Evolutionary conservation across 1,140 invertebrate genomes (phyloP).

Genomic region (Chironomus striatipennis): DNA sequence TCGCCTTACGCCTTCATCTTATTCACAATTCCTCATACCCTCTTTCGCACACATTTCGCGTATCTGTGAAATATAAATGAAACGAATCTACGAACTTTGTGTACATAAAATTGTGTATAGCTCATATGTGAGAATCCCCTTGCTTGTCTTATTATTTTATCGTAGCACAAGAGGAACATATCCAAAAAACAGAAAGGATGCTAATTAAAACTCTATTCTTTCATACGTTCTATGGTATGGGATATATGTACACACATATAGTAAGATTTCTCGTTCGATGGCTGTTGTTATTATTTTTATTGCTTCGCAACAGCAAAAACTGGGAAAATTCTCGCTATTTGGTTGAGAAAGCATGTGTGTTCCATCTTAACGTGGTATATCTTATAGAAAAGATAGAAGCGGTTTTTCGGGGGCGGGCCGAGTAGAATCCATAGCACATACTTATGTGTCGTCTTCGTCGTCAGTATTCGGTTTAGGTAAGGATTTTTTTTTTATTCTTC

Average conservation of each 20-base stretch:
- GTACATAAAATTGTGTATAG: neutral
- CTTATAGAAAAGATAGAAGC: conserved; percentile 10
- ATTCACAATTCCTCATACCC: neutral
- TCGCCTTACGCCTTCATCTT: too few species aligned
- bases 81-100: neutral
- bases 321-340: neutral
- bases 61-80: neutral
- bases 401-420: conserved; percentile 18
- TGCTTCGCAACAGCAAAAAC: neutral
- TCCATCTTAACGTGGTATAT: conserved; percentile 2
- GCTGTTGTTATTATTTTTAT: conserved; percentile 22
- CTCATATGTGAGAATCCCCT: too few species aligned
- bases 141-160: too few species aligned
- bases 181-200: neutral
- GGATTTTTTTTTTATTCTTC: neutral
- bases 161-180: too few species aligned
- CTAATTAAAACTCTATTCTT: conserved; percentile 24
- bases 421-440: neutral
- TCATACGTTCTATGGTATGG: neutral
- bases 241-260: neutral
- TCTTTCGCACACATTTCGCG: neutral
- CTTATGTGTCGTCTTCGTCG: neutral
- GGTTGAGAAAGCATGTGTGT: conserved; percentile 11
- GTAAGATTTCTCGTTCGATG: neutral
- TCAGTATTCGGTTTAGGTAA: conserved; percentile 3